Percentiles rank a stretch among this genome's conserved stretches.
Conservation (phyloP, 2,113 vertebrate species). For the Silurus glanis region DNA sequence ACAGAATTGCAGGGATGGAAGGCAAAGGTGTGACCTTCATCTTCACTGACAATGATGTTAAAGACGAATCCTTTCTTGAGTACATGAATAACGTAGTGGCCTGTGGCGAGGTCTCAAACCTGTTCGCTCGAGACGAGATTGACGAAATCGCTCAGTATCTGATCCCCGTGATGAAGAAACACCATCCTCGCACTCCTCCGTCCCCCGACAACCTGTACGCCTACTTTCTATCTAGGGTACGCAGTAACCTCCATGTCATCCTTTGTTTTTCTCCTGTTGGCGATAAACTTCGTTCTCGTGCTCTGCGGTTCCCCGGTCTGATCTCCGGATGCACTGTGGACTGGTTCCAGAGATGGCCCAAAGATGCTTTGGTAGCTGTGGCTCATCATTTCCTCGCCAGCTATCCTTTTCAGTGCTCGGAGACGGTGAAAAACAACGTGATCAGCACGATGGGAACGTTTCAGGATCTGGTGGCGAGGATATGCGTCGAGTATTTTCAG, state of each 20-base stretch:
- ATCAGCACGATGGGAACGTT: not conserved
- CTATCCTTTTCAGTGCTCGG: not conserved
- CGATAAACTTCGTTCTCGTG: conserved; percentile 78
- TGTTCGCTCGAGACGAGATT: conserved; percentile 81
- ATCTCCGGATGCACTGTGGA: conserved; percentile 85
- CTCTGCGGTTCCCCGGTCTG: conserved; percentile 79
- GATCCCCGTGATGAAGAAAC: conserved; percentile 75
- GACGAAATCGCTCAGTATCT: conserved; percentile 81
- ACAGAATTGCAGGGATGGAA: conserved; percentile 78
- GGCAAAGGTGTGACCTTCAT: conserved; percentile 79
- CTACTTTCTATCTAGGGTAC: conserved; percentile 79
- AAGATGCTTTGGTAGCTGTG: conserved; percentile 77
- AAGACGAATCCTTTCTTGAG: conserved; percentile 82
- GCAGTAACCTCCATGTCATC: conserved; percentile 78
- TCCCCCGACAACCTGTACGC: conserved; percentile 80
- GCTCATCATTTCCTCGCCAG: not conserved
- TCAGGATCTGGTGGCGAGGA: not conserved
- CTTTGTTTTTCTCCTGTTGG: conserved; percentile 87
- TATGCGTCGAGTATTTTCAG: not conserved
- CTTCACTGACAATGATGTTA: conserved; percentile 84
- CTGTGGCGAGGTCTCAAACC: conserved; percentile 81
- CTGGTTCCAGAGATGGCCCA: conserved; percentile 84
- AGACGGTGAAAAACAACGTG: not conserved
- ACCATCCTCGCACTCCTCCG: conserved; percentile 70
- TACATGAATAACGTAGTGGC: conserved; percentile 85